phyloP scores from a whole-genome alignment of 2,888 invertebrate genomes.

The Seladonia tumulorum region DNA sequence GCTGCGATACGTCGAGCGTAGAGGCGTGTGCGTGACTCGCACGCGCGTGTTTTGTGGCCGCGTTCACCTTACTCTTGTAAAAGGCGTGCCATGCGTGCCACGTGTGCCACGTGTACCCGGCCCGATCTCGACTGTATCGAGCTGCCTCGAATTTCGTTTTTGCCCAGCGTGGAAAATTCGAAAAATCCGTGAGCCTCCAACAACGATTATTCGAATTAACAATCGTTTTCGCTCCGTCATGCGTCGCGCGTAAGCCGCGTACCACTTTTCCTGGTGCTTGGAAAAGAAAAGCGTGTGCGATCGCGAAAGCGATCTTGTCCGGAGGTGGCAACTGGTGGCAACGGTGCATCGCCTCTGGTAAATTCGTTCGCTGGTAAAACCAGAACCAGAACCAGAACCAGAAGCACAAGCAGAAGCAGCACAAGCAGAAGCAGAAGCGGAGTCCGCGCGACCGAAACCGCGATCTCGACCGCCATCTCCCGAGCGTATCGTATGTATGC shows the following conservation, averaged over 20 bases:
- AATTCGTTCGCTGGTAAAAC: constrained; percentile 10
- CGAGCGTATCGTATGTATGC: constrained; percentile 16
- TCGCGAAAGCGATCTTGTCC: not conserved
- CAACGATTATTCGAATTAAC: not conserved
- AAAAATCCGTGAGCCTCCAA: not conserved
- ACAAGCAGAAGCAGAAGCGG: not conserved
- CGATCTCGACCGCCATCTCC: constrained; percentile 33
- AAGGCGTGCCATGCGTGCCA: not conserved
- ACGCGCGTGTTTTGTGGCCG: constrained; percentile 6
- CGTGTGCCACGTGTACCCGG: not conserved
- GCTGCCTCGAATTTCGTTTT: not conserved
- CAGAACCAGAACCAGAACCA: constrained; percentile 5
- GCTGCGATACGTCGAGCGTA: constrained; percentile 26
- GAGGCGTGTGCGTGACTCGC: not conserved
- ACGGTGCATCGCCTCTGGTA: not conserved
- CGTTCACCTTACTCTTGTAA: constrained; percentile 3
- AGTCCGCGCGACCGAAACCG: constrained; percentile 2
- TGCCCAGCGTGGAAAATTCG: not conserved
- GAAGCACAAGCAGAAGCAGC: not conserved
- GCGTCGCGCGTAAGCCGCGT: not conserved
- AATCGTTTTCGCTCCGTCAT: not conserved
- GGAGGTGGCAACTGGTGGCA: not conserved
- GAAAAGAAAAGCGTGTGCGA: not conserved
- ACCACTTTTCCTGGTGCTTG: not conserved
- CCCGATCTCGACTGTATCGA: not conserved